These are phyloP conservation scores for Trematocara unimaculatum DNA, from an alignment of 2,113 vertebrate species.

Conservation along the genomic window DNA sequence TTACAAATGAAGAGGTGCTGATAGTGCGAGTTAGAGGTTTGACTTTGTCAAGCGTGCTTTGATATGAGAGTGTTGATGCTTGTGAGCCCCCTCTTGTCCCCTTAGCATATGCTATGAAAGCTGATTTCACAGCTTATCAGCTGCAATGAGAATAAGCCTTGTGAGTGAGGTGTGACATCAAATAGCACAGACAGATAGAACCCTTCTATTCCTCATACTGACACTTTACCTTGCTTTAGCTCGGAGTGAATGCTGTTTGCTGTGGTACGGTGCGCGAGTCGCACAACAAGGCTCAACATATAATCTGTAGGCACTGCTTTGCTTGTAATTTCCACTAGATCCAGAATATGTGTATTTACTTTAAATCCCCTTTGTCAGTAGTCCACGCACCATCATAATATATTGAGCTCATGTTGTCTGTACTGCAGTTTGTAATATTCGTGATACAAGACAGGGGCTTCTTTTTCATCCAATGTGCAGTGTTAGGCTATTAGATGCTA, in stretches of 20 bases:
- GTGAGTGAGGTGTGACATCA: slow-evolving; percentile 34
- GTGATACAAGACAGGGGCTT: neutral
- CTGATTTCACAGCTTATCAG: slow-evolving; percentile 47
- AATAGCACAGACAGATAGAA: slow-evolving; percentile 33
- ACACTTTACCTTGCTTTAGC: neutral
- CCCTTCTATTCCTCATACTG: neutral
- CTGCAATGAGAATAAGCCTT: slow-evolving; percentile 22
- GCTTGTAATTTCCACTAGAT: neutral
- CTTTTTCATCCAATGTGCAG: neutral
- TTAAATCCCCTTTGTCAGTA: neutral
- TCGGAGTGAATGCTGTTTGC: neutral
- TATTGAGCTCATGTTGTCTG: neutral
- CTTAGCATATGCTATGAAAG: slow-evolving; percentile 34
- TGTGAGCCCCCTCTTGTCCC: slow-evolving; percentile 1
- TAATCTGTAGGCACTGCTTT: neutral
- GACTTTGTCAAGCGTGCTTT: slow-evolving; percentile 25
- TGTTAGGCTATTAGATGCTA: neutral
- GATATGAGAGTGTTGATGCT: slow-evolving; percentile 27
- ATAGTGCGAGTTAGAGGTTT: neutral
- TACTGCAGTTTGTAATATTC: neutral
- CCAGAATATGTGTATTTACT: neutral
- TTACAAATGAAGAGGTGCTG: neutral
- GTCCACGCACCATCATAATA: neutral
- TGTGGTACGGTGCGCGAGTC: neutral
- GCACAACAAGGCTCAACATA: neutral